A percentile compares a stretch with the other conserved stretches of the same genome.
These are phyloP conservation scores for Cydia splendana DNA, from an alignment of 1,140 invertebrate species.

Conservation along the genomic window DNA sequence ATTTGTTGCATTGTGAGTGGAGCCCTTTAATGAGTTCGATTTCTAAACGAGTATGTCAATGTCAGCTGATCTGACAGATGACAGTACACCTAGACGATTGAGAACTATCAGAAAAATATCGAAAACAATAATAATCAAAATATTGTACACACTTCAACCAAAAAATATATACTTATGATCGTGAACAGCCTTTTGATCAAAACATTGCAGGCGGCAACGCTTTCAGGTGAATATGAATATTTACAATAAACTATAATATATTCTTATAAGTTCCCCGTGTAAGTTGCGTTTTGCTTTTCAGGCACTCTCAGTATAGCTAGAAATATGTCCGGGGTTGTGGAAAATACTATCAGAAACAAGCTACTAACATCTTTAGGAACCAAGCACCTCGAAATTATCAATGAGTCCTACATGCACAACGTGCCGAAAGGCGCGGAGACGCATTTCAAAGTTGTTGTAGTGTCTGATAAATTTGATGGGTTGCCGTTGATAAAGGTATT, in stretches of 20 bases:
- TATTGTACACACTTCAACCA: not conserved
- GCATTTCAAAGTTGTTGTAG: conserved; percentile 92
- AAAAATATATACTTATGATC: not conserved
- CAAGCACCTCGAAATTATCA: conserved; percentile 86
- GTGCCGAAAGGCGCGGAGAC: conserved; percentile 91
- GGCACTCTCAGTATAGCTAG: conserved; percentile 10
- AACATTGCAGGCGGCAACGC: not conserved
- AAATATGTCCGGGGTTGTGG: conserved; percentile 61
- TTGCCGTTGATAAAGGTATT: conserved; percentile 86
- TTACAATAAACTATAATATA: not conserved
- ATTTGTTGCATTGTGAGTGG: too few relatives aligned
- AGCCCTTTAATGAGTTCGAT: not conserved
- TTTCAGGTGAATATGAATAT: not conserved
- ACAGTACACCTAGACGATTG: not conserved
- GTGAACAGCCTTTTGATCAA: not conserved
- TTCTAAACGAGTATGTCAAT: not conserved
- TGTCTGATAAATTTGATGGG: conserved; percentile 87
- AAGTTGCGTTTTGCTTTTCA: conserved; percentile 4
- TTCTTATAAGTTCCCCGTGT: not conserved
- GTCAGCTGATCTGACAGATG: conserved; percentile 5
- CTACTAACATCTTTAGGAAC: conserved; percentile 82
- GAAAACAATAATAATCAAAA: not conserved
- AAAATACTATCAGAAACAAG: conserved; percentile 82
- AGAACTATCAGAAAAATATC: not conserved
- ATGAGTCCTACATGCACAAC: conserved; percentile 95